Percentiles rank a stretch among this genome's conserved stretches.
Evolutionary conservation across 2,888 invertebrate species (phyloP).

Genomic region (Microdon myrmicae): DNA sequence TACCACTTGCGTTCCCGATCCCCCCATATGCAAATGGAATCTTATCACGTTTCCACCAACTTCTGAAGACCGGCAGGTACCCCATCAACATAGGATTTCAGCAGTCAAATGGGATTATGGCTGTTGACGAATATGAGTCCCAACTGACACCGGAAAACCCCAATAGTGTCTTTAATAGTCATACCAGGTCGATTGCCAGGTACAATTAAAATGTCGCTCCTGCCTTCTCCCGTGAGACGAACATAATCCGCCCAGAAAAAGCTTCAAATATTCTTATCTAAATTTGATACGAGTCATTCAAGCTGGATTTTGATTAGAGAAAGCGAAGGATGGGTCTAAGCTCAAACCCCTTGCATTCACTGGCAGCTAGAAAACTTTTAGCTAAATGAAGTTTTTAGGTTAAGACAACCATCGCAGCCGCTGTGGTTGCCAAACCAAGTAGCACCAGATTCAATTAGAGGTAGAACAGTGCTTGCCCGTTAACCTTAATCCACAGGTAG

Average conservation of each 20-base stretch:
- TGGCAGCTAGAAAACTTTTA: slow-evolving; percentile 29
- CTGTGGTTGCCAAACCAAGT: background rate
- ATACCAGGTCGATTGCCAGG: slow-evolving; percentile 18
- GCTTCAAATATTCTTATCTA: slow-evolving; percentile 19
- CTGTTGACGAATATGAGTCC: slow-evolving; percentile 28
- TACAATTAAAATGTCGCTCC: slow-evolving; percentile 32
- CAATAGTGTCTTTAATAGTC: slow-evolving; percentile 31
- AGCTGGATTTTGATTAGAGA: slow-evolving; percentile 19
- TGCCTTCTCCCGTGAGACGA: background rate
- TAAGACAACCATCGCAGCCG: slow-evolving; percentile 5
- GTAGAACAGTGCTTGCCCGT: slow-evolving; percentile 51
- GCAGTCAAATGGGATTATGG: slow-evolving; percentile 39
- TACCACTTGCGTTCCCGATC: slow-evolving; percentile 20
- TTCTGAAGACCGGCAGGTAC: slow-evolving; percentile 30
- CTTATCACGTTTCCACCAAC: slow-evolving; percentile 25
- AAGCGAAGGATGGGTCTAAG: slow-evolving; percentile 33
- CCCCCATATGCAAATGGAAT: slow-evolving; percentile 39
- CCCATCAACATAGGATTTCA: slow-evolving; percentile 40
- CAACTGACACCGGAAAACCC: background rate
- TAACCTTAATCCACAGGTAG: slow-evolving; percentile 48
- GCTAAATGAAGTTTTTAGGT: slow-evolving; percentile 28
- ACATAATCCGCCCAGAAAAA: slow-evolving; percentile 17
- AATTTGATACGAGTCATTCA: slow-evolving; percentile 12
- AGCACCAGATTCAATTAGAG: slow-evolving; percentile 45
- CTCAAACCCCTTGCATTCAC: slow-evolving; percentile 10